A percentile compares a stretch with the other conserved stretches of the same genome.
Conservation (phyloP, 2,113 vertebrate species). For the Myiozetetes cayanensis region DNA sequence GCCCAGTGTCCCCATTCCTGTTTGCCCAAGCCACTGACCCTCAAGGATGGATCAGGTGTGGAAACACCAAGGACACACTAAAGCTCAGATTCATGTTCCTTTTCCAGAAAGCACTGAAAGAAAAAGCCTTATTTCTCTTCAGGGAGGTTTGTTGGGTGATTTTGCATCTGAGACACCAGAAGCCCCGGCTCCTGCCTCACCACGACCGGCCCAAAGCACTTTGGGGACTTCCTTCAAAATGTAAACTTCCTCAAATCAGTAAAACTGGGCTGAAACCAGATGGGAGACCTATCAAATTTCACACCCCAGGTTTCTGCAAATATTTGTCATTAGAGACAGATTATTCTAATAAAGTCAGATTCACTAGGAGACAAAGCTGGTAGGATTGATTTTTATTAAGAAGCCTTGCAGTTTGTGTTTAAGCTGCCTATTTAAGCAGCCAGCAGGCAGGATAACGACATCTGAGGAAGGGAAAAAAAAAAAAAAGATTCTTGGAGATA, state of each 20-base stretch:
- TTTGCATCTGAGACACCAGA: fast-evolving
- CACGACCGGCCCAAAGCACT: fast-evolving
- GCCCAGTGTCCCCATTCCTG: background rate
- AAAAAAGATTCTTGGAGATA: background rate
- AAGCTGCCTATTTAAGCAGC: background rate
- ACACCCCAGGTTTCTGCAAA: background rate
- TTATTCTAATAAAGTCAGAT: background rate
- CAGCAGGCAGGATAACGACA: background rate
- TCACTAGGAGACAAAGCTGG: background rate
- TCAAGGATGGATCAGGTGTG: fast-evolving
- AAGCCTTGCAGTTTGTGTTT: background rate
- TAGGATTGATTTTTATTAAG: background rate
- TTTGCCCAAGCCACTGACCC: background rate
- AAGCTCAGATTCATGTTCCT: fast-evolving
- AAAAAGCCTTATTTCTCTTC: background rate
- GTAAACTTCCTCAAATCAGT: background rate
- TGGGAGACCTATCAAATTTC: background rate
- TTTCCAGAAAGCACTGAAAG: background rate
- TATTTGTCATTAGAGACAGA: background rate
- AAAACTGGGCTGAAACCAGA: background rate
- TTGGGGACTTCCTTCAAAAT: background rate
- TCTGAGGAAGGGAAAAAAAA: background rate
- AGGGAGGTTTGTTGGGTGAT: background rate
- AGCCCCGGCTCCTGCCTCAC: background rate
- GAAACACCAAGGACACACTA: background rate